Conservation (phyloP, 2,888 invertebrate species). For the Graphium colonna region DNA sequence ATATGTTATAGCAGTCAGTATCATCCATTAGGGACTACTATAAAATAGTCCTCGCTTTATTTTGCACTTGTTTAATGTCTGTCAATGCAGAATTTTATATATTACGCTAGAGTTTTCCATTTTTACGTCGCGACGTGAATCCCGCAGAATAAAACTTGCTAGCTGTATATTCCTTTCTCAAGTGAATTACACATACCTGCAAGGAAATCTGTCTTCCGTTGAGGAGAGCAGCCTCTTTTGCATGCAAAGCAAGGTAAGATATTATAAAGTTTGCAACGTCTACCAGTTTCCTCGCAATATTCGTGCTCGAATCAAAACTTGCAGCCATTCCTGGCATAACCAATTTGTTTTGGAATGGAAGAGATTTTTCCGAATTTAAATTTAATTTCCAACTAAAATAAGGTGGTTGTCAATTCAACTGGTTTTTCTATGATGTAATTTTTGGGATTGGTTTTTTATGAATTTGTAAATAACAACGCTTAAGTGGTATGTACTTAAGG, state of each 20-base stretch:
- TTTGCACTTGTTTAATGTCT: no score
- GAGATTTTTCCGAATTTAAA: no score
- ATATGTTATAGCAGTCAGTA: no score
- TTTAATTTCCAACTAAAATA: no score
- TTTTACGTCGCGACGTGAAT: neutral
- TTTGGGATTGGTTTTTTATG: no score
- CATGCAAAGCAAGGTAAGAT: neutral
- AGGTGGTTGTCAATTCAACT: neutral
- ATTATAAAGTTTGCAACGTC: neutral
- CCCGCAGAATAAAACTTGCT: slow-evolving; percentile 4
- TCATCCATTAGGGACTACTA: no score
- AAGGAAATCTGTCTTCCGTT: slow-evolving; percentile 4
- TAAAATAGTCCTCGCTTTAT: no score
- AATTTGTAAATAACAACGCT: no score
- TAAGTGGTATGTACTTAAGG: no score
- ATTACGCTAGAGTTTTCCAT: neutral
- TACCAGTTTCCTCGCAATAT: neutral
- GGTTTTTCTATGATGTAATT: no score
- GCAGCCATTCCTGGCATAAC: no score
- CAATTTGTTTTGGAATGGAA: no score
- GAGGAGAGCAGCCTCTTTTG: neutral
- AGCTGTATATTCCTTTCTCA: slow-evolving; percentile 5
- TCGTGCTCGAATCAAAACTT: neutral
- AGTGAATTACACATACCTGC: slow-evolving; percentile 11
- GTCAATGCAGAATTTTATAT: neutral